Percentiles rank a stretch among this genome's conserved stretches.
Evolutionary conservation across 2,888 invertebrate genomes (phyloP).

Genomic region (Coleophora flavipennella): DNA sequence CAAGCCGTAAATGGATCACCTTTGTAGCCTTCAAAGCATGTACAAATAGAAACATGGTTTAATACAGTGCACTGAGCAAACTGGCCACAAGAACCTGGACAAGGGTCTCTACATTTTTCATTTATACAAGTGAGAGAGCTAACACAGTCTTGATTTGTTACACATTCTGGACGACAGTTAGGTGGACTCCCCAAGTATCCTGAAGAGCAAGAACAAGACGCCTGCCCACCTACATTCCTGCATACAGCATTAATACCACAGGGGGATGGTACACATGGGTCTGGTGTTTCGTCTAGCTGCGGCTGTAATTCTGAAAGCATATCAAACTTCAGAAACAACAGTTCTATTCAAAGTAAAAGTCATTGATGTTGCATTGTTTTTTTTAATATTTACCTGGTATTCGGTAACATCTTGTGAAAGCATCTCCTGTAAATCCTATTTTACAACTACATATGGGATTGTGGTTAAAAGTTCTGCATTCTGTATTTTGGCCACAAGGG

Average conservation of each 20-base stretch:
- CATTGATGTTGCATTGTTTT: conserved; percentile 1
- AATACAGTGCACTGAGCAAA: conserved; percentile 72
- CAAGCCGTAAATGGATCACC: conserved; percentile 76
- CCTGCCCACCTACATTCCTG: conserved; percentile 63
- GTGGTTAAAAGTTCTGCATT: conserved; percentile 80
- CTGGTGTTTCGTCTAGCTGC: conserved; percentile 45
- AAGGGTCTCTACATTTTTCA: conserved; percentile 78
- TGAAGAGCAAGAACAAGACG: conserved; percentile 75
- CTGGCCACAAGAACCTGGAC: conserved; percentile 78
- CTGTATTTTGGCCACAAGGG: conserved; percentile 79
- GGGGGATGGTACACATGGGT: conserved; percentile 79
- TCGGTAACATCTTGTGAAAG: conserved; percentile 77
- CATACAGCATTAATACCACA: conserved; percentile 78
- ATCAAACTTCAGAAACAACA: too few relatives aligned
- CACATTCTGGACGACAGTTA: conserved; percentile 78
- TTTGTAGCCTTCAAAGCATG: conserved; percentile 70
- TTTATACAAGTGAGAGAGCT: conserved; percentile 76
- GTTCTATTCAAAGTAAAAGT: neutral
- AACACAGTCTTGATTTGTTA: conserved; percentile 77
- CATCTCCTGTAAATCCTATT: conserved; percentile 74
- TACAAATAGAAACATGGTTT: conserved; percentile 76
- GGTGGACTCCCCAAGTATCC: conserved; percentile 77
- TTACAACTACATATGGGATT: conserved; percentile 80
- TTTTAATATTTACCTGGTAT: conserved; percentile 50
- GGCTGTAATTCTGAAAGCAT: conserved; percentile 27